Base-by-base conservation (phyloP, 53 echinoderm and acorn worm genomes). In the Luidia sarsii region DNA sequence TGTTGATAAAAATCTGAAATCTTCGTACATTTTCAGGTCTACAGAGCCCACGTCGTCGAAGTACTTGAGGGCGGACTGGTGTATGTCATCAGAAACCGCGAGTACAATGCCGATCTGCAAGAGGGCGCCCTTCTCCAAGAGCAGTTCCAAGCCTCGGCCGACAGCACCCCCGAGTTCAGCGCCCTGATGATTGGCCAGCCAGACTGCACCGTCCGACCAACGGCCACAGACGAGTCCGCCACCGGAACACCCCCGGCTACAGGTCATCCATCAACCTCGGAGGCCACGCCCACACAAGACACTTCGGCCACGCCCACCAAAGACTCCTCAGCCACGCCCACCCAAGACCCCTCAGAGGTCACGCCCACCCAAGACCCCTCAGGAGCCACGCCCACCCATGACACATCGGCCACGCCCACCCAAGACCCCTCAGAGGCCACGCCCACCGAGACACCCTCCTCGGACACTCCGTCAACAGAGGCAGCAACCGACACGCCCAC, bases 161-260 rank as follows among this genome's bases (percentile, higher is more conserved):
- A 48, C 45, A 68, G 28, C 50, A 79, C 69, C 13, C 79, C 79
- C 1, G 56, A 57, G 35, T 79, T 86, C 62, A 57, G 52, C 55
- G 36, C 68, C 46, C 69, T 69, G 18, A 57, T 86, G 34, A 65
- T 79, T 18, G 37, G 50, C n/a, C 54, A 72, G 33, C 73, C 54
- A n/a, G 56, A 38, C 10, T 72, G 73, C 34, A n/a, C 85, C 37
- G 20, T 52, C 67, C 33, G 34, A 56, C 39, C 64, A 54, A 9
- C 14, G 23, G 13, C 27, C 46, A 30, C 27, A 1, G 28, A 2
- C 25, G 59, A 59, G 30, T 22, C 1, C 7, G 31, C 4, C 27
- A 29, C 27, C 30, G 27, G 23, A 22, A 59, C 3, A 24, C 59
- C 27, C 25, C 13, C 1, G 27, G 15, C 61, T 8, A 13, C 30